phyloP scores from a whole-genome alignment of 2,113 vertebrate species.

The Zootoca vivipara region DNA sequence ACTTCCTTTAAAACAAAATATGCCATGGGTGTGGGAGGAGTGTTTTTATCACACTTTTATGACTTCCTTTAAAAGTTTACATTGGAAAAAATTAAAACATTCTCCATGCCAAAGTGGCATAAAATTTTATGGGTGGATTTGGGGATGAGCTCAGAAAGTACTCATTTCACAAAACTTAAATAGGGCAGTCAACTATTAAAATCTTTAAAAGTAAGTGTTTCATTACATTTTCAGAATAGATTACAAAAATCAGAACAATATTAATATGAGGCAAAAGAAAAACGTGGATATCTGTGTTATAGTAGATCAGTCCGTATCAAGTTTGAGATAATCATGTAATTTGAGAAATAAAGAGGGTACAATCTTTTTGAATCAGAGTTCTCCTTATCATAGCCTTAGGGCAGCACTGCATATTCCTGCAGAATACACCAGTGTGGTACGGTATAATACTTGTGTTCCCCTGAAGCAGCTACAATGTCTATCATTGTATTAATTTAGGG shows the following conservation, averaged over 20 bases:
- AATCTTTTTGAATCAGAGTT: not conserved
- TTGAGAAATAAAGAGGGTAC: not conserved
- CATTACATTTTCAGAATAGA: not conserved
- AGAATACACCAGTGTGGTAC: not conserved
- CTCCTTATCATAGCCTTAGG: not conserved
- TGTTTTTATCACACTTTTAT: slow-evolving; percentile 70
- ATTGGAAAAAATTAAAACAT: slow-evolving; percentile 40
- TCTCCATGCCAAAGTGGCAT: slow-evolving; percentile 13
- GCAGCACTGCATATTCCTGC: too few species aligned
- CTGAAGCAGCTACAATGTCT: not conserved
- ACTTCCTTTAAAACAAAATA: slow-evolving; percentile 72
- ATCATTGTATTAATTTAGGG: not conserved
- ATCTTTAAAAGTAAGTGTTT: not conserved
- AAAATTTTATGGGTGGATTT: not conserved
- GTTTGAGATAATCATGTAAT: not conserved
- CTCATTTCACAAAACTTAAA: not conserved
- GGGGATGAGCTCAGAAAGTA: not conserved
- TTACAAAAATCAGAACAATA: not conserved
- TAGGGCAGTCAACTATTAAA: not conserved
- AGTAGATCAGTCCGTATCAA: too few species aligned
- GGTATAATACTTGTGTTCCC: not conserved
- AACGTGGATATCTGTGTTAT: not conserved
- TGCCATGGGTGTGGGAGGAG: slow-evolving; percentile 63
- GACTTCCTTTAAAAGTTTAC: slow-evolving; percentile 74
- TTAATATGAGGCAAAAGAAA: not conserved